These are phyloP conservation scores for Pygmarrhopalites habei DNA, from an alignment of 1,140 invertebrate species.

Conservation along the genomic window DNA sequence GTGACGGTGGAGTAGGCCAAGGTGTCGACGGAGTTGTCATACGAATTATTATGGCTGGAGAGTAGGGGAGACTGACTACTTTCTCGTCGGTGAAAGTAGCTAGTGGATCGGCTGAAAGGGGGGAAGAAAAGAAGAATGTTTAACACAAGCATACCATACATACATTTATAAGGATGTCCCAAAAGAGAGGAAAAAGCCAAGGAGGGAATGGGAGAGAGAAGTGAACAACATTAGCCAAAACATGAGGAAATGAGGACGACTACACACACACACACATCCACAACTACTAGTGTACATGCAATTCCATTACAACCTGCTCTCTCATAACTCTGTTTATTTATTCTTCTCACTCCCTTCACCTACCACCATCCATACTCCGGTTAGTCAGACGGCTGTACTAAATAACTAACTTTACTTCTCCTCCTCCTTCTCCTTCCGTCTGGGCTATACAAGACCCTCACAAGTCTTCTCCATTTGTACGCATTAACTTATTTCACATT, in stretches of 20 bases:
- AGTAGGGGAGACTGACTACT: slow-evolving; percentile 29
- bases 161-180: too few relatives aligned
- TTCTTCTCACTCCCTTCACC: neutral
- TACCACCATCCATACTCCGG: neutral
- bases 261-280: too few relatives aligned
- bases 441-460: neutral
- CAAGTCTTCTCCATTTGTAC: too few relatives aligned
- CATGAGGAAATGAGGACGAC: too few relatives aligned
- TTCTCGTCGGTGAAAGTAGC: slow-evolving; percentile 23
- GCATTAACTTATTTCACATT: neutral
- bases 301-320: neutral
- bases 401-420: neutral
- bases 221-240: too few relatives aligned
- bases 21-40: slow-evolving; percentile 1
- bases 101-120: slow-evolving; percentile 6
- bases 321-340: neutral
- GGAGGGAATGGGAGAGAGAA: too few relatives aligned
- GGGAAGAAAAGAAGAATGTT: neutral
- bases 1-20: slow-evolving; percentile 12
- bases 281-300: too few relatives aligned
- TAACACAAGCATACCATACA: too few relatives aligned
- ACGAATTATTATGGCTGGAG: neutral
- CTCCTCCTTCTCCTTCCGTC: neutral
- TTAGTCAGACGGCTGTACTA: neutral
- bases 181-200: too few relatives aligned